phyloP scores from a whole-genome alignment of 1,140 invertebrate genomes.

The Drosophila kepulauana region DNA sequence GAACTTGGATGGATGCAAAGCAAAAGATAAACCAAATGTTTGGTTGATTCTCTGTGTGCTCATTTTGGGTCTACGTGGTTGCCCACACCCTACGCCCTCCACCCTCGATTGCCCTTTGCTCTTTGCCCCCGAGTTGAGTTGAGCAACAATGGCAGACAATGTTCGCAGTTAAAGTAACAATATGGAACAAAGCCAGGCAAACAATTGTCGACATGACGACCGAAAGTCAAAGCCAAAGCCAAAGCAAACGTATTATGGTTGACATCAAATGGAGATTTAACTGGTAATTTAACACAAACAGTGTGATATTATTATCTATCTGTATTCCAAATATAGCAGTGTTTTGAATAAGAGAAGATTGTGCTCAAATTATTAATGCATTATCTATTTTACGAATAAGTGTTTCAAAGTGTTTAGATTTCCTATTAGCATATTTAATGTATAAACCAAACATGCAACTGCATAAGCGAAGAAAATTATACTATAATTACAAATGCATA shows the following conservation, averaged over 20 bases:
- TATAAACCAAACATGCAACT: too few species aligned
- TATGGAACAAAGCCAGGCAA: constrained; percentile 9
- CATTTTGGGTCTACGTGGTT: constrained; percentile 23
- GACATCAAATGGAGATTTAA: neutral
- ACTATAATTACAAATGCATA: too few species aligned
- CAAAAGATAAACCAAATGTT: constrained; percentile 17
- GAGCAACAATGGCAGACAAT: constrained; percentile 7
- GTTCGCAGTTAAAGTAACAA: constrained; percentile 1
- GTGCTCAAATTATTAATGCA: neutral
- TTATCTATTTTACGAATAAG: too few species aligned
- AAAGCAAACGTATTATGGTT: constrained; percentile 2
- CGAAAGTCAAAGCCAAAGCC: constrained; percentile 3
- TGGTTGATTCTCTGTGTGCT: constrained; percentile 8
- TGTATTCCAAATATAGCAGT: too few species aligned
- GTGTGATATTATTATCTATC: neutral
- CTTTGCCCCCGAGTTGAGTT: neutral
- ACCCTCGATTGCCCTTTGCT: neutral
- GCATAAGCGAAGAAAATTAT: too few species aligned
- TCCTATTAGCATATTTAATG: too few species aligned
- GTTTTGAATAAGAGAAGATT: too few species aligned
- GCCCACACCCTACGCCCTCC: constrained; percentile 5
- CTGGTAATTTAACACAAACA: neutral
- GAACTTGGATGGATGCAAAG: neutral
- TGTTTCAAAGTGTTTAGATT: too few species aligned
- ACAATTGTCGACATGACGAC: constrained; percentile 7